Conservation (phyloP, 2,113 vertebrate species). For the Rhea pennata region DNA sequence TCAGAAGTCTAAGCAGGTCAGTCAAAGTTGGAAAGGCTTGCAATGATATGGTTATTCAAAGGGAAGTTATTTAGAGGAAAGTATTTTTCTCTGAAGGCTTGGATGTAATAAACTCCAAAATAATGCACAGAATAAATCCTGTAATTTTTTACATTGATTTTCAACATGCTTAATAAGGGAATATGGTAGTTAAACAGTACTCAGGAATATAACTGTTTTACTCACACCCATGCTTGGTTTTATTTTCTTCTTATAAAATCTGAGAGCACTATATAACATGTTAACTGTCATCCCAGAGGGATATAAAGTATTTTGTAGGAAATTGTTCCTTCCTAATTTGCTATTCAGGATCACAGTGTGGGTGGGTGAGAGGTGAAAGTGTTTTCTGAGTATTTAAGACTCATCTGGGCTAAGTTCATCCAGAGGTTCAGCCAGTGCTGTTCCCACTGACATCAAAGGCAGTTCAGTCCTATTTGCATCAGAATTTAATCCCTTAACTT, state of each 20-base stretch:
- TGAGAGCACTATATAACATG: not conserved
- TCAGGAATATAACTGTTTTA: not conserved
- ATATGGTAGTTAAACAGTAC: not conserved
- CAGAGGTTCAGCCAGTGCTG: not conserved
- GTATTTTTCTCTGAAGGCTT: not conserved
- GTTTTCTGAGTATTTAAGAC: not conserved
- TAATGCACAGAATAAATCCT: not conserved
- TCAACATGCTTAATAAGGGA: not conserved
- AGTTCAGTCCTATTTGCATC: not conserved
- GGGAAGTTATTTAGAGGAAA: not conserved
- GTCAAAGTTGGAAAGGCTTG: not conserved
- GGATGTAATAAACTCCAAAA: not conserved
- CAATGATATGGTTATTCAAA: too few species aligned
- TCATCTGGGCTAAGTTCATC: not conserved
- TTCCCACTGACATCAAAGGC: conserved; percentile 1
- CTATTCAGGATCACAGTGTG: not conserved
- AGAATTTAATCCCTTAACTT: not conserved
- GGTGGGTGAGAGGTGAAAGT: not conserved
- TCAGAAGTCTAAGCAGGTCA: not conserved
- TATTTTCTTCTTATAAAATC: not conserved
- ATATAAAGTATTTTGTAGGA: not conserved
- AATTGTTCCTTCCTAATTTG: not conserved
- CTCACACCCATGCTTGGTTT: not conserved
- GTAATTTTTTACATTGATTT: not conserved
- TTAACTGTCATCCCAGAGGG: not conserved